These are phyloP conservation scores for Eilema sororculum DNA, from an alignment of 2,888 invertebrate species.

Conservation along the genomic window DNA sequence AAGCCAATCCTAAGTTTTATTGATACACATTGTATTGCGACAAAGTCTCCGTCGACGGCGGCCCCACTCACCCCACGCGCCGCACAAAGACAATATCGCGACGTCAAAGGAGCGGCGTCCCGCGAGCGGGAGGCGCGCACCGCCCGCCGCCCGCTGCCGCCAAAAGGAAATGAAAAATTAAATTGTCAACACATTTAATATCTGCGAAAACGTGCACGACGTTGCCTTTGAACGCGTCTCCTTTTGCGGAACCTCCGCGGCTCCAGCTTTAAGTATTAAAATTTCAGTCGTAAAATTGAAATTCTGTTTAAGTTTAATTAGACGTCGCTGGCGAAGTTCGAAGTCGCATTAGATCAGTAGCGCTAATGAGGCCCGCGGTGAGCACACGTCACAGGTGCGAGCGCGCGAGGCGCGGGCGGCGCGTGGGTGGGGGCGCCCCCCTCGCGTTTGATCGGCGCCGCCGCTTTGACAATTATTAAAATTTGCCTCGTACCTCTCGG, in stretches of 20 bases:
- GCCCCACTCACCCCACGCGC: constrained; percentile 83
- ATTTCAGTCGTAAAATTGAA: constrained; percentile 84
- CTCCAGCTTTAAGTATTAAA: constrained; percentile 84
- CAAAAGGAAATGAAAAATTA: constrained; percentile 87
- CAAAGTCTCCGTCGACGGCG: constrained; percentile 85
- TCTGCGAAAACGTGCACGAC: constrained; percentile 87
- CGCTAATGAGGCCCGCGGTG: constrained; percentile 85
- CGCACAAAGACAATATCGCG: constrained; percentile 88
- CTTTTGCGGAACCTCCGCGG: constrained; percentile 78
- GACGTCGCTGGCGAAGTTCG: constrained; percentile 80
- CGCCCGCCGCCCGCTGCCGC: constrained; percentile 70
- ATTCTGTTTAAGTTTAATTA: constrained; percentile 86
- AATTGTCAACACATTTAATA: constrained; percentile 88
- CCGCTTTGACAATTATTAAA: constrained; percentile 88
- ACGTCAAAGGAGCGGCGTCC: constrained; percentile 84
- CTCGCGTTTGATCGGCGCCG: constrained; percentile 86
- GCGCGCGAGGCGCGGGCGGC: constrained; percentile 48
- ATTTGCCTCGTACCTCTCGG: constrained; percentile 87
- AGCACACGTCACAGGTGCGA: constrained; percentile 81
- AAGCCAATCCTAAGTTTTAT: constrained; percentile 88
- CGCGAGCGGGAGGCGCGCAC: constrained; percentile 69
- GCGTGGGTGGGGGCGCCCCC: constrained; percentile 55
- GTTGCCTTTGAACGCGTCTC: constrained; percentile 83
- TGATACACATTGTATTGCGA: constrained; percentile 88
- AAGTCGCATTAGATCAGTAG: constrained; percentile 84